phyloP scores from a whole-genome alignment of 2,797 vertebrate genomes.

The Typhlichthys eigenmanni region DNA sequence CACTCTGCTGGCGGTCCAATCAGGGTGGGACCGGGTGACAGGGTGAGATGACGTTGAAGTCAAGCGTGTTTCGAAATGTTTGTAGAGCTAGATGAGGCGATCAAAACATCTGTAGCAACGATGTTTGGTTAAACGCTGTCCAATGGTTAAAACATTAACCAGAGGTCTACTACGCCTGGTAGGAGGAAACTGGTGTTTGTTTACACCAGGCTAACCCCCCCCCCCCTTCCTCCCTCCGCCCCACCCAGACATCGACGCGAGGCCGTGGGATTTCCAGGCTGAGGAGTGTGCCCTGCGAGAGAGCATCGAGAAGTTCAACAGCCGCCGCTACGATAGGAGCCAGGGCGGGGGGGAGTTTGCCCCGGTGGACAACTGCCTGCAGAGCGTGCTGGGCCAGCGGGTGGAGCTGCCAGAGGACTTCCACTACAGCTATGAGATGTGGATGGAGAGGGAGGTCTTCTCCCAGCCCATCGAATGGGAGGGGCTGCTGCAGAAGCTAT shows the following conservation, averaged over 20 bases:
- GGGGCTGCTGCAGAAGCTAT: constrained; percentile 84
- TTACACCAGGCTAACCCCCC: not conserved
- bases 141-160: no score
- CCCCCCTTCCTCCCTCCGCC: not conserved
- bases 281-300: constrained; percentile 94
- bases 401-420: constrained; percentile 92
- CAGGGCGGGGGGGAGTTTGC: constrained; percentile 83
- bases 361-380: constrained; percentile 95
- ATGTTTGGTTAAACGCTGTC: no score
- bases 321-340: constrained; percentile 86
- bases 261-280: constrained; percentile 97
- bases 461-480: constrained; percentile 96
- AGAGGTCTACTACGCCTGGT: no score
- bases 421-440: constrained; percentile 93
- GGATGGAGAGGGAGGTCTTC: constrained; percentile 96
- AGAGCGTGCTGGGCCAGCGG: constrained; percentile 91
- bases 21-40: no score
- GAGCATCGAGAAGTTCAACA: constrained; percentile 94
- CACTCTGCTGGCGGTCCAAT: no score
- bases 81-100: no score
- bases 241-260: constrained; percentile 88
- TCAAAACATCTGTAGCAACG: no score
- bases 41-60: not conserved
- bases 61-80: no score
- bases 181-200: no score